Evolutionary conservation across 2,888 invertebrate species (phyloP).

Genomic region (Subacronicta megacephala): DNA sequence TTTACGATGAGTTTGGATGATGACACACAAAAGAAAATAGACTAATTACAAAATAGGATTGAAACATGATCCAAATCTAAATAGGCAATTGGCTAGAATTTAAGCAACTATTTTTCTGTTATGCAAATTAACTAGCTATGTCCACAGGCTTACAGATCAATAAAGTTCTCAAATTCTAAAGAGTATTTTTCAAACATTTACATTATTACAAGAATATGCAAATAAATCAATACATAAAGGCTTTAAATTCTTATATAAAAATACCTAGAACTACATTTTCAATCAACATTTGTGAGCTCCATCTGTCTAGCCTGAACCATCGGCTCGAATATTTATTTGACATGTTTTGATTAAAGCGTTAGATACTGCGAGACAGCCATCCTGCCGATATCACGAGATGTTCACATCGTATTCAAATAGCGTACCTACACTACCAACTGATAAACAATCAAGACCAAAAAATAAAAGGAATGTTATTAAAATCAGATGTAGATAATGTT

Average conservation of each 20-base stretch:
- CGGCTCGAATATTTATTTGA: slow-evolving; percentile 56
- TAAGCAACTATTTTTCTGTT: too few relatives aligned
- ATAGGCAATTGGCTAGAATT: too few relatives aligned
- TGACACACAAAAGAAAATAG: too few relatives aligned
- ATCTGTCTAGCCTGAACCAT: slow-evolving; percentile 47
- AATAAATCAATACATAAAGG: background rate
- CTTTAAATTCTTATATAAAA: background rate
- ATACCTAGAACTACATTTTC: slow-evolving; percentile 12
- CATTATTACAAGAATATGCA: too few relatives aligned
- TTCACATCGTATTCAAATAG: slow-evolving; percentile 46
- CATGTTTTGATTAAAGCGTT: slow-evolving; percentile 59
- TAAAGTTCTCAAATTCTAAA: too few relatives aligned
- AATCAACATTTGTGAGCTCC: slow-evolving; percentile 44
- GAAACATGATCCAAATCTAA: too few relatives aligned
- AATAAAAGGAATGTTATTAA: slow-evolving; percentile 18
- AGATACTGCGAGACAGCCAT: slow-evolving; percentile 56
- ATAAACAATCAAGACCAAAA: slow-evolving; percentile 28
- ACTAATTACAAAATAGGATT: too few relatives aligned
- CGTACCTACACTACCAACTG: slow-evolving; percentile 21
- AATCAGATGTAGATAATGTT: slow-evolving; percentile 1
- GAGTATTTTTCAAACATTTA: too few relatives aligned
- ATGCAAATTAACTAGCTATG: too few relatives aligned
- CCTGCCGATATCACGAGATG: slow-evolving; percentile 51
- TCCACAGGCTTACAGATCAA: too few relatives aligned
- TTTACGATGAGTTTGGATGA: slow-evolving; percentile 1